Evolutionary conservation across 2,888 invertebrate species (phyloP), one percentile per base, ranked within the genome.

Genomic region (Pachliopta kotzebuea): DNA sequence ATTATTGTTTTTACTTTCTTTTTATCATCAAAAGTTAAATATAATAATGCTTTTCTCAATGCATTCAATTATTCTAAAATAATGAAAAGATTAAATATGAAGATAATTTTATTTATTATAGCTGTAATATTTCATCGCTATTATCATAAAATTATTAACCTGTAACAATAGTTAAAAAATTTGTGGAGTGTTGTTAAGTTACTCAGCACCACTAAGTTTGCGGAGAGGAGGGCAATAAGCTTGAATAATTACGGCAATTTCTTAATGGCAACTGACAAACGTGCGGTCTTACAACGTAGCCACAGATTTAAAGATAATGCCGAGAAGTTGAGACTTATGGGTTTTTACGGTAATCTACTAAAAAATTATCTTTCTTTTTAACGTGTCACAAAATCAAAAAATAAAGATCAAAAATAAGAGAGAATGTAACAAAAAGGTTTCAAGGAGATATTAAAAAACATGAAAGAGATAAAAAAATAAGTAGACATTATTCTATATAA

Each of bases 191-290:
- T 76, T 74, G 78, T 74, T 85, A 70, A 71, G 70, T 71, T 37
- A 69, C 68, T 68, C 67, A 63, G 68, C 60, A 69, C 67, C 69
- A 71, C 68, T 68, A 67, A 68, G 70, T 68, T 70, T 69, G 69
- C 60, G 69, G 66, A 68, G 69, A 66, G n/a, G 78, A 76, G 76
- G 66, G 76, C 71, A 67, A 69, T 68, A 70, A 70, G 68, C 70
- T 70, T 65, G 68, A 71, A 71, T 71, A 70, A 71, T 63, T 69
- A 68, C 68, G 65, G 66, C 79, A 76, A 83, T 83, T 78, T 77
- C 78, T 77, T 76, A 79, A 81, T 78, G 79, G 76, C 75, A 74
- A 75, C 76, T 79, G 81, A 82, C 78, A 77, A 80, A 81, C 78
- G 75, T 73, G 76, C 56, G 60, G 65, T 62, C 58, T 65, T 58